These are phyloP conservation scores for Sprattus sprattus DNA, from an alignment of 2,113 vertebrate species.

Conservation along the genomic window DNA sequence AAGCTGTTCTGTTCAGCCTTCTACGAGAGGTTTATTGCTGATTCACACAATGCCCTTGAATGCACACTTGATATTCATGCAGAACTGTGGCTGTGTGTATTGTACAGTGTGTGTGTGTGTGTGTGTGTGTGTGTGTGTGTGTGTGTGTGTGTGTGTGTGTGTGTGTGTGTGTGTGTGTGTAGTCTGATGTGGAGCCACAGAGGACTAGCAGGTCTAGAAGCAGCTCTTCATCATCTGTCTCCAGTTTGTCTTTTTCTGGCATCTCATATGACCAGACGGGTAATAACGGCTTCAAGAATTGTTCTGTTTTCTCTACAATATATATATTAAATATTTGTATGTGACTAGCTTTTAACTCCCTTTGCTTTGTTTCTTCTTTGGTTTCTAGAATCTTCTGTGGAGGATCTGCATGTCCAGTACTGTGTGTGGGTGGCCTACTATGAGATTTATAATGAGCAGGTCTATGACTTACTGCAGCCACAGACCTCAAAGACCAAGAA, in stretches of 20 bases:
- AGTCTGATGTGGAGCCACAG: conserved; percentile 45
- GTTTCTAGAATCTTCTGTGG: conserved; percentile 14
- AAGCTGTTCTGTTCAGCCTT: conserved; percentile 72
- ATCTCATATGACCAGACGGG: conserved; percentile 55
- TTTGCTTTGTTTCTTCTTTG: background rate
- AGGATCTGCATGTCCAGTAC: conserved; percentile 54
- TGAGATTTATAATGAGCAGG: conserved; percentile 88
- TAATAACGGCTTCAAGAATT: conserved; percentile 32
- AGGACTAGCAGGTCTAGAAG: conserved; percentile 35
- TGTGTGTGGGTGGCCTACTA: conserved; percentile 85
- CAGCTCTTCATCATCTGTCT: conserved; percentile 34
- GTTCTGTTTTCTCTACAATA: background rate
- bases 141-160: background rate
- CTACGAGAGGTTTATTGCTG: conserved; percentile 74
- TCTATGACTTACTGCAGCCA: conserved; percentile 79
- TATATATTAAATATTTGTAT: background rate
- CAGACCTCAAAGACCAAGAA: conserved; percentile 70
- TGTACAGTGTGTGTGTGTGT: too few species aligned
- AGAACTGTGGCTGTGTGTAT: background rate
- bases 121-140: background rate
- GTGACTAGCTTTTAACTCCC: background rate
- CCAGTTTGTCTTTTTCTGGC: conserved; percentile 47
- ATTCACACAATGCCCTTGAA: background rate
- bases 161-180: background rate
- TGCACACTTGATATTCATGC: background rate